Conservation (phyloP, 2,797 vertebrate genomes). For the Hydrophis major region DNA sequence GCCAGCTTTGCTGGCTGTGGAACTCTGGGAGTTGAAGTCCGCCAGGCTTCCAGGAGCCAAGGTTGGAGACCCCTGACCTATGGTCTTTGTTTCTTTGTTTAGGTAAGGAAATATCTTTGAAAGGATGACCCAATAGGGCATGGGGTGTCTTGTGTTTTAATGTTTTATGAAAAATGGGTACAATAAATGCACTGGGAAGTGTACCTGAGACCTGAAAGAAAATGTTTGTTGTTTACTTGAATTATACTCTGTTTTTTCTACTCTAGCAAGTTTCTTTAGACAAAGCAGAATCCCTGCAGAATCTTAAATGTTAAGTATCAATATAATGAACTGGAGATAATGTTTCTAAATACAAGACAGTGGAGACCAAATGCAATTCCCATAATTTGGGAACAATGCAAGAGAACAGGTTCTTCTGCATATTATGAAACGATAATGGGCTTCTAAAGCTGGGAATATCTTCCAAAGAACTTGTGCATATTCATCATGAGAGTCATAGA, state of each 20-base stretch:
- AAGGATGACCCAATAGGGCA: not conserved
- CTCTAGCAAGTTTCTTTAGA: not conserved
- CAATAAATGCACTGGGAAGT: not conserved
- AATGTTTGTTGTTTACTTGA: not conserved
- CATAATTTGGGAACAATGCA: not conserved
- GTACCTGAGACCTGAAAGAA: not conserved
- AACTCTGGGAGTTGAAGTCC: too few species aligned
- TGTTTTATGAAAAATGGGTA: not conserved
- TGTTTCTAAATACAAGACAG: not conserved
- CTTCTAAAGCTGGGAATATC: not conserved
- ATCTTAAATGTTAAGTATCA: not conserved
- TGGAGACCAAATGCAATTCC: not conserved
- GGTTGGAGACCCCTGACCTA: too few species aligned
- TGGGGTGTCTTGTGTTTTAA: not conserved
- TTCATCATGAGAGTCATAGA: not conserved
- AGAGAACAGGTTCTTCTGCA: not conserved
- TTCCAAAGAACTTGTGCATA: not conserved
- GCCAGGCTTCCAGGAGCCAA: too few species aligned
- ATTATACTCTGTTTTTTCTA: not conserved
- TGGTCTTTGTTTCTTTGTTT: not conserved
- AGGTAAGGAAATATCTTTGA: not conserved
- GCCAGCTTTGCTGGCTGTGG: too few species aligned
- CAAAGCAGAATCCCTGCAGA: not conserved
- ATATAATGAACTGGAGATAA: not conserved
- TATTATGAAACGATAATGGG: not conserved